Evolutionary conservation across 2,113 vertebrate species (phyloP).

Genomic region (Laticauda colubrina): DNA sequence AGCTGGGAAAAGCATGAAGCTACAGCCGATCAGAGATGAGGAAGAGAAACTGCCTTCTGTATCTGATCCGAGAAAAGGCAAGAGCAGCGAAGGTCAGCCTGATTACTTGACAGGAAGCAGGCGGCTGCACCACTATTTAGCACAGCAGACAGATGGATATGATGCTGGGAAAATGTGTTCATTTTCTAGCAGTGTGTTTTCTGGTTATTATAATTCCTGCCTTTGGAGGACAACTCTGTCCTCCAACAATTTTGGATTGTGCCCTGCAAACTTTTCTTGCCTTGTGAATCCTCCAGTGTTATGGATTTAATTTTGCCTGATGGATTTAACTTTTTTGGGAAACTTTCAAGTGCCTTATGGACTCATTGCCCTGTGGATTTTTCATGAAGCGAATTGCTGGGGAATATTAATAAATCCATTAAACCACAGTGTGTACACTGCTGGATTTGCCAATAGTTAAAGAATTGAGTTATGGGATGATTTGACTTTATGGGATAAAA

Average conservation of each 20-base stretch:
- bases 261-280: background rate
- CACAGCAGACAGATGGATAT: background rate
- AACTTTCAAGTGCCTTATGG: background rate
- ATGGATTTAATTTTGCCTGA: background rate
- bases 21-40: too few species aligned
- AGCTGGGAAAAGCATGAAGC: too few species aligned
- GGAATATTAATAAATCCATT: background rate
- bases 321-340: background rate
- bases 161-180: background rate
- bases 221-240: background rate
- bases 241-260: background rate
- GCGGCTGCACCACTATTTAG: too few species aligned
- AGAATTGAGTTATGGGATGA: background rate
- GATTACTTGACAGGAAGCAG: too few species aligned
- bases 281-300: background rate
- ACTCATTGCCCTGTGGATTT: background rate
- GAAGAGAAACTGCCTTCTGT: too few species aligned
- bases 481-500: background rate
- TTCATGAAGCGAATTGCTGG: background rate
- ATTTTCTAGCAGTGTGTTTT: background rate
- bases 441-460: background rate
- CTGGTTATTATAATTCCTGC: background rate
- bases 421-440: background rate
- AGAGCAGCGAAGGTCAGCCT: too few species aligned
- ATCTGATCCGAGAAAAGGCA: too few species aligned